Evolutionary conservation across 2,888 invertebrate genomes (phyloP).

Genomic region (Eristalis intricaria): DNA sequence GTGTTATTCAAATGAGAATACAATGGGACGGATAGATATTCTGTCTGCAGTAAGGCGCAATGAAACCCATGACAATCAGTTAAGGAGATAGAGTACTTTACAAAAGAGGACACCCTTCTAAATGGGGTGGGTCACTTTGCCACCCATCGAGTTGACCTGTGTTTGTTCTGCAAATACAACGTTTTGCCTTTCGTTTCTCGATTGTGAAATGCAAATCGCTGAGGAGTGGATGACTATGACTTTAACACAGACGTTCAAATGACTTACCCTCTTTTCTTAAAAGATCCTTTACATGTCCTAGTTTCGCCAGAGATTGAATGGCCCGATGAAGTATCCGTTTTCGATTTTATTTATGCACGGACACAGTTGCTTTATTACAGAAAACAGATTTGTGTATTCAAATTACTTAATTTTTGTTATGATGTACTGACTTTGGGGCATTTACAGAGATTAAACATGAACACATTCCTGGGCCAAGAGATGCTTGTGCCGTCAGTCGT

Average conservation of each 20-base stretch:
- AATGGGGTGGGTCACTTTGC: conserved; percentile 7
- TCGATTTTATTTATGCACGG: conserved; percentile 53
- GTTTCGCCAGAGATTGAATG: conserved; percentile 60
- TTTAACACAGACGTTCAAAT: not conserved
- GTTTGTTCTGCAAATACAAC: conserved; percentile 35
- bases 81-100: not conserved
- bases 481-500: conserved; percentile 43
- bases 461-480: conserved; percentile 25
- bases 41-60: conserved; percentile 8
- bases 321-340: conserved; percentile 66
- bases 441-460: conserved; percentile 29
- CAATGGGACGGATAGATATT: not conserved
- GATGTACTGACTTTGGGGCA: not conserved
- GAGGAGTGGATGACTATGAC: not conserved
- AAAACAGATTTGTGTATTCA: not conserved
- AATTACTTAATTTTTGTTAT: conserved; percentile 13
- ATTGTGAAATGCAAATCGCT: conserved; percentile 18
- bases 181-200: not conserved
- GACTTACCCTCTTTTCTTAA: conserved; percentile 71
- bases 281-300: conserved; percentile 72
- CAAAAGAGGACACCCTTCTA: conserved; percentile 14
- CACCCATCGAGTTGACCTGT: conserved; percentile 27
- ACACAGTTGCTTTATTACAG: conserved; percentile 5
- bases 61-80: conserved; percentile 13
- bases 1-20: conserved; percentile 25